Base-by-base conservation (phyloP, 1,140 invertebrate genomes). In the Dufourea novaeangliae region DNA sequence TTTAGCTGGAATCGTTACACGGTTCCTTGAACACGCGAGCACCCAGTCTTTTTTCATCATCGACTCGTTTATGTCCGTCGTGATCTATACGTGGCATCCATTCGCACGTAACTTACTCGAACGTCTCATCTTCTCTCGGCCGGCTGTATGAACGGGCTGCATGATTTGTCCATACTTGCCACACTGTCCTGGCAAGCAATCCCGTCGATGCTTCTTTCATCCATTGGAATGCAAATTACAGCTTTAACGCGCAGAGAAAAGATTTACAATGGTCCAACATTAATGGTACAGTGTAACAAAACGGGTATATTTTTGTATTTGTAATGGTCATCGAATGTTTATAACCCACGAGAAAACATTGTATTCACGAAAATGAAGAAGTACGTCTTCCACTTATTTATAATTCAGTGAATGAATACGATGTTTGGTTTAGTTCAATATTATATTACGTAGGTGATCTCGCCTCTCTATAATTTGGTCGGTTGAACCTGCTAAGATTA, bases 181-280 rank as follows among this genome's bases (percentile, higher is more conserved):
- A 66, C 61, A 70, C 52, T 82, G 46, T 82, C 73, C 37, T 39
- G 50, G 37, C 67, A 46, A 54, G 64, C 63, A 27, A 69, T 82
- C 34, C 50, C 78, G 27, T 70, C 68, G 71, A 77, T 46, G 62
- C 66, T 81, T 71, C 80, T 50, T 50, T 50, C 68, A 78, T 66
- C 69, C 75, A 67, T 78, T 61, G 82, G 82, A 84, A 83, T 84
- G 82, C 81, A 82, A 79, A 79, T 82, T 82, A 50, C 78, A 62
- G 61, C 71, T 79, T 83, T 82, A 71, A 22, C 59, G 32, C 59
- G 32, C 52, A 54, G 52, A 25, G 41, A 67, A 66, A 77, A 63
- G 61, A 37, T 56, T 79, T 80, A 57, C 81, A 82, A 82, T 82
- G 79, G 69, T 54, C 75, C 64, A 46, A 80, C 39, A 39, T 4